Evolutionary conservation across 2,113 vertebrate genomes (phyloP).

Genomic region (Vombatus ursinus): DNA sequence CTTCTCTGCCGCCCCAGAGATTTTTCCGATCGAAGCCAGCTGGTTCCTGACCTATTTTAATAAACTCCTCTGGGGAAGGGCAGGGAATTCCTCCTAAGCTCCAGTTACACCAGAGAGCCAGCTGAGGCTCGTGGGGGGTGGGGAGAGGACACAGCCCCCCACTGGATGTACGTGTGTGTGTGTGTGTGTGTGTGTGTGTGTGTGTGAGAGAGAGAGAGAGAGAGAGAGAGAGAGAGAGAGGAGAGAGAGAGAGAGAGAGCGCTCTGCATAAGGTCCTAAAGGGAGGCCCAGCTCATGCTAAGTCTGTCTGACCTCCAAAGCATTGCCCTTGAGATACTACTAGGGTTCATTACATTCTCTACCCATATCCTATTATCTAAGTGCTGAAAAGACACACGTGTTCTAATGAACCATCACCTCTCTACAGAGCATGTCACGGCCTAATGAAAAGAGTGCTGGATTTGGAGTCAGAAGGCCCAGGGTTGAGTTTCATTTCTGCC

Average conservation of each 20-base stretch:
- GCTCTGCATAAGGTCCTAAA: not conserved
- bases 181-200: too few relatives aligned
- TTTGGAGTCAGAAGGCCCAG: not conserved
- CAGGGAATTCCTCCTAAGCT: slow-evolving; percentile 74
- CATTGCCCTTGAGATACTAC: not conserved
- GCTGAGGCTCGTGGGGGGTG: not conserved
- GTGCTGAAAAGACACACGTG: not conserved
- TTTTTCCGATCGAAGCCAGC: slow-evolving; percentile 69
- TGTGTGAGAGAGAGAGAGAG: too few relatives aligned
- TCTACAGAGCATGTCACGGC: not conserved
- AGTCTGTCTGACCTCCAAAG: not conserved
- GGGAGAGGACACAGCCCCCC: too few relatives aligned
- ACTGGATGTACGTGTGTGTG: too few relatives aligned
- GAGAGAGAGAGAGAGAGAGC: too few relatives aligned
- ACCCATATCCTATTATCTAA: not conserved
- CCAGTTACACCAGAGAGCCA: slow-evolving; percentile 58
- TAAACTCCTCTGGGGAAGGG: slow-evolving; percentile 68
- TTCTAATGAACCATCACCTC: not conserved
- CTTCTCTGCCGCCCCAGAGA: slow-evolving; percentile 52
- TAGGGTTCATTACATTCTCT: not conserved
- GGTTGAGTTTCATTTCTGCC: not conserved
- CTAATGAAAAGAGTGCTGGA: not conserved
- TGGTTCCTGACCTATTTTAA: slow-evolving; percentile 68
- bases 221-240: too few relatives aligned
- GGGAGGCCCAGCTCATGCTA: not conserved